Evolutionary conservation across 2,888 invertebrate species (phyloP).

Genomic region (Netelia virgata): DNA sequence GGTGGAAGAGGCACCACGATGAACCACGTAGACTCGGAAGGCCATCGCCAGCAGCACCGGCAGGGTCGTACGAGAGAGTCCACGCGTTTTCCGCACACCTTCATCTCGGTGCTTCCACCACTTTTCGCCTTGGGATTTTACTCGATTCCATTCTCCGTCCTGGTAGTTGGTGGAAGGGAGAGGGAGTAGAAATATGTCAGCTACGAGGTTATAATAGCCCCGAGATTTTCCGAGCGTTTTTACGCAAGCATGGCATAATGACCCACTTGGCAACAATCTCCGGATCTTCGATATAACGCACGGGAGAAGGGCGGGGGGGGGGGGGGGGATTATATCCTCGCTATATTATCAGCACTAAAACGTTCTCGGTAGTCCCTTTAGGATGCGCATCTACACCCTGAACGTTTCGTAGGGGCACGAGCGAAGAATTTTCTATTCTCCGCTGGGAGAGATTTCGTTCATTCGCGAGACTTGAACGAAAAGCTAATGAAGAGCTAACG

Average conservation of each 20-base stretch:
- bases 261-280: conserved; percentile 30
- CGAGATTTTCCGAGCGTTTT: conserved; percentile 36
- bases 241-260: conserved; percentile 1
- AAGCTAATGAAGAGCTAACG: conserved; percentile 53
- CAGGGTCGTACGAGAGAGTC: conserved; percentile 4
- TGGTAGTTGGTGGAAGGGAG: neutral
- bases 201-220: conserved; percentile 16
- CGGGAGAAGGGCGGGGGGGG: neutral
- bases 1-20: conserved; percentile 39
- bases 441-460: conserved; percentile 44
- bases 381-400: neutral
- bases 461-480: conserved; percentile 42
- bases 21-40: conserved; percentile 45
- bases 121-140: conserved; percentile 16
- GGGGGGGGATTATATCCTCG: neutral
- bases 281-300: neutral
- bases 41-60: conserved; percentile 8
- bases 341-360: conserved; percentile 26
- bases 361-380: neutral
- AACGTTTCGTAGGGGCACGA: neutral
- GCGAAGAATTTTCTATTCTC: conserved; percentile 26
- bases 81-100: conserved; percentile 9
- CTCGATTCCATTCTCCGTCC: conserved; percentile 20
- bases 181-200: conserved; percentile 37
- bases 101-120: conserved; percentile 2